Evolutionary conservation across 64 coral and sea anemone species (phyloP).

Genomic region (Porites lutea): DNA sequence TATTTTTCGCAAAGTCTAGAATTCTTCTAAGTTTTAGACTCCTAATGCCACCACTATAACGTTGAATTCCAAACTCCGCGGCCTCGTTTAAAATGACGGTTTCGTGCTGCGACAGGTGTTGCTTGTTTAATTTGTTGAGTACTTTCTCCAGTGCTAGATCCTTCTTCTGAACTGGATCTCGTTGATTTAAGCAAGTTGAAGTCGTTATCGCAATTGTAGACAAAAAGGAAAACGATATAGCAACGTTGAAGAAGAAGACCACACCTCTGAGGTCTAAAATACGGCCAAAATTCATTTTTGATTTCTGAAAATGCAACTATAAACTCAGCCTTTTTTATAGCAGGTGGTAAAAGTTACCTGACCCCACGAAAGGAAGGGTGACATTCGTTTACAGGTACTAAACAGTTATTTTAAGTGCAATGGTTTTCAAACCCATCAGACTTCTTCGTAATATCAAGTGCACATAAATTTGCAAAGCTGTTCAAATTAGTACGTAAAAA

Average conservation of each 20-base stretch:
- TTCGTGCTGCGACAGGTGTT: neutral
- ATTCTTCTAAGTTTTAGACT: neutral
- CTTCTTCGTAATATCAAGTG: too few relatives aligned
- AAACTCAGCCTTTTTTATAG: too few relatives aligned
- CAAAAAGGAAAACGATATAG: neutral
- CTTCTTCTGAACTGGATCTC: neutral
- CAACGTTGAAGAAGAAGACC: neutral
- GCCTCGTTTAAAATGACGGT: neutral
- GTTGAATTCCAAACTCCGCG: neutral
- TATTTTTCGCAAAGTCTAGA: neutral
- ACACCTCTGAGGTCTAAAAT: neutral
- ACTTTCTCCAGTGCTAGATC: neutral
- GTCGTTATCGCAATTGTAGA: neutral
- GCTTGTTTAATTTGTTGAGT: neutral
- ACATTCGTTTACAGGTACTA: too few relatives aligned
- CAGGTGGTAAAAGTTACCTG: too few relatives aligned
- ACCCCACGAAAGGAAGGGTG: too few relatives aligned
- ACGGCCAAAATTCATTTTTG: neutral
- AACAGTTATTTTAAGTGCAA: too few relatives aligned
- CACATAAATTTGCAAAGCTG: too few relatives aligned
- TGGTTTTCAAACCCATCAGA: too few relatives aligned
- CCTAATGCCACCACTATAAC: neutral
- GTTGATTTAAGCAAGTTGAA: neutral
- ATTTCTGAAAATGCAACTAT: too few relatives aligned
- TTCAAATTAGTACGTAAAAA: too few relatives aligned